Evolutionary conservation across 2,797 vertebrate species (phyloP).

Genomic region (Arnoldichthys spilopterus): DNA sequence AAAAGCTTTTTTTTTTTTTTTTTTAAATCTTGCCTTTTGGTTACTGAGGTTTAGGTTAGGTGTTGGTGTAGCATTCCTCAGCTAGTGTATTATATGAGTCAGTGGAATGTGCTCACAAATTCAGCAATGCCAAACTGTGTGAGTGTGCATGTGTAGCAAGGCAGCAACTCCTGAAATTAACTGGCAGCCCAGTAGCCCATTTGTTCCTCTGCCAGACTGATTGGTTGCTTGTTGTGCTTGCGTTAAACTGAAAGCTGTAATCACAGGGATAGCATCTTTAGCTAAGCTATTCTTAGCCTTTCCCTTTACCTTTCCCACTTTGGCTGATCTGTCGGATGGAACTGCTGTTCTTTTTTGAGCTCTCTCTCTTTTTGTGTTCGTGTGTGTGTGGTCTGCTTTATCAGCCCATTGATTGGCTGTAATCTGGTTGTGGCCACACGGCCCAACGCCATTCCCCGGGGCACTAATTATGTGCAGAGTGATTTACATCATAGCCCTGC

Average conservation of each 20-base stretch:
- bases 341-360: neutral
- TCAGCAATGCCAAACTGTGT: too few species aligned
- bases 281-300: constrained; percentile 42
- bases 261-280: constrained; percentile 50
- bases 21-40: too few species aligned
- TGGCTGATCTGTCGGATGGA: constrained; percentile 43
- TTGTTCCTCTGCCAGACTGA: constrained; percentile 39
- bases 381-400: constrained; percentile 43
- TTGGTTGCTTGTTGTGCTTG: constrained; percentile 42
- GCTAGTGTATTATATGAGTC: too few species aligned
- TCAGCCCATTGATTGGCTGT: constrained; percentile 76
- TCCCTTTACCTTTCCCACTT: constrained; percentile 27
- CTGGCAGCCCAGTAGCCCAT: constrained; percentile 27
- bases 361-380: constrained; percentile 14
- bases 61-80: too few species aligned
- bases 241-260: constrained; percentile 42
- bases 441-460: constrained; percentile 70
- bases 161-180: constrained; percentile 17
- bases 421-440: constrained; percentile 73
- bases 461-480: constrained; percentile 80
- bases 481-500: constrained; percentile 70
- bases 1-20: too few species aligned
- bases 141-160: neutral
- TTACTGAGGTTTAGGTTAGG: too few species aligned
- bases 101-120: neutral